Evolutionary conservation across 2,797 vertebrate genomes (phyloP).

Genomic region (Simalia tracyae): DNA sequence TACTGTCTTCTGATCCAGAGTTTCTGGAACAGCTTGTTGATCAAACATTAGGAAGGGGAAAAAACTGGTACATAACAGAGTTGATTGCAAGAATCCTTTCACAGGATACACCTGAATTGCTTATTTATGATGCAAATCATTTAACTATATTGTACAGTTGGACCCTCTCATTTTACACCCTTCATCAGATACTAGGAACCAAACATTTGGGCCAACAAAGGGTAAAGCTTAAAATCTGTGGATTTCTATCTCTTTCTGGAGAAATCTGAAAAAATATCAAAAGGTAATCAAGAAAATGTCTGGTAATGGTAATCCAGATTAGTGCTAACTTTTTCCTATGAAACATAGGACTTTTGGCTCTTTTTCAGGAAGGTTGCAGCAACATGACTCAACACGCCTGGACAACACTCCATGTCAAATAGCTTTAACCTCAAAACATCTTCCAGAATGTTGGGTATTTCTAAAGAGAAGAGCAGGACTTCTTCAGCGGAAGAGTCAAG

Average conservation of each 20-base stretch:
- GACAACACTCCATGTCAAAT: background rate
- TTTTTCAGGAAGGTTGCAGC: background rate
- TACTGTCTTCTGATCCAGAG: background rate
- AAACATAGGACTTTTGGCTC: background rate
- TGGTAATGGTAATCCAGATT: background rate
- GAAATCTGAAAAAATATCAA: background rate
- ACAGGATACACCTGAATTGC: constrained; percentile 44
- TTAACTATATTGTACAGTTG: constrained; percentile 47
- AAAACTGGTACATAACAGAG: background rate
- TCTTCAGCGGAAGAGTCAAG: background rate
- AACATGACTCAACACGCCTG: background rate
- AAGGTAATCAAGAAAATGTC: background rate
- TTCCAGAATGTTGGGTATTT: background rate
- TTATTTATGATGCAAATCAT: constrained; percentile 56
- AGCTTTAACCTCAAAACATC: background rate
- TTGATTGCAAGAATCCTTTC: background rate
- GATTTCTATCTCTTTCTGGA: background rate
- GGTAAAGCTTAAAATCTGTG: constrained; percentile 33
- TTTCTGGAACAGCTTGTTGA: background rate
- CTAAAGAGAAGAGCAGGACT: background rate
- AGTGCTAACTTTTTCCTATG: background rate
- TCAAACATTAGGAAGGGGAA: background rate
- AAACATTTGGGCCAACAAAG: constrained; percentile 60
- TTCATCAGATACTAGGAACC: constrained; percentile 63
- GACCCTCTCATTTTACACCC: constrained; percentile 61